phyloP scores from a whole-genome alignment of 2,113 vertebrate species.

The Aphelocoma coerulescens region DNA sequence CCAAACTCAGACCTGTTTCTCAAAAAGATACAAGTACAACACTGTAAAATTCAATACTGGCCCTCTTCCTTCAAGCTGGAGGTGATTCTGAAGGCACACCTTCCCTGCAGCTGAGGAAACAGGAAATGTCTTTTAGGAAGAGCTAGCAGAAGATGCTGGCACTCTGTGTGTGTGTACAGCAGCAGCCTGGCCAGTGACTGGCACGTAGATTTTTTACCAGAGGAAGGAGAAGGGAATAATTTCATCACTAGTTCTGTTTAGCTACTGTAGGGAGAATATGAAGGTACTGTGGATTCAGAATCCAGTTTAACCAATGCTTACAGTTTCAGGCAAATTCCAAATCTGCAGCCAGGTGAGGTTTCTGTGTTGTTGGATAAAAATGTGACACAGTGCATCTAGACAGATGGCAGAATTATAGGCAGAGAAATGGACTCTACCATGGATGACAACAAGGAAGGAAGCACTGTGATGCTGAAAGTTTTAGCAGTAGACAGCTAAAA shows the following conservation, averaged over 20 bases:
- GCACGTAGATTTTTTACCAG: not conserved
- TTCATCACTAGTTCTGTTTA: not conserved
- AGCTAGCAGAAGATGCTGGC: not conserved
- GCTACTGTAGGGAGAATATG: fast-evolving
- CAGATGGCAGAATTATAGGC: not conserved
- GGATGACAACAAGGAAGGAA: not conserved
- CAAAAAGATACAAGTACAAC: not conserved
- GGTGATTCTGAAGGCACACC: not conserved
- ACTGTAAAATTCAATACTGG: not conserved
- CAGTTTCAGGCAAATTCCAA: not conserved
- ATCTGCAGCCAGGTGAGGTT: not conserved
- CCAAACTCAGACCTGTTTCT: not conserved
- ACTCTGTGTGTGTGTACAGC: fast-evolving
- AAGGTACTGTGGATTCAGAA: not conserved
- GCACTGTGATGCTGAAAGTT: not conserved
- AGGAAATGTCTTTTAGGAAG: not conserved
- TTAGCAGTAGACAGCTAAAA: not conserved
- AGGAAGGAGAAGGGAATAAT: not conserved
- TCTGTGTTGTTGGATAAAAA: not conserved
- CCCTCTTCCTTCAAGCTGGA: not conserved
- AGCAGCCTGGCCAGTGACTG: not conserved
- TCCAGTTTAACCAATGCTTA: not conserved
- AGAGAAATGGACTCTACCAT: not conserved
- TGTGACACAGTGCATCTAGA: no score
- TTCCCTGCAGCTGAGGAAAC: not conserved